Percentiles rank a stretch among this genome's conserved stretches.
Conservation (phyloP, 2,797 vertebrate genomes). For the Psittacula echo region DNA sequence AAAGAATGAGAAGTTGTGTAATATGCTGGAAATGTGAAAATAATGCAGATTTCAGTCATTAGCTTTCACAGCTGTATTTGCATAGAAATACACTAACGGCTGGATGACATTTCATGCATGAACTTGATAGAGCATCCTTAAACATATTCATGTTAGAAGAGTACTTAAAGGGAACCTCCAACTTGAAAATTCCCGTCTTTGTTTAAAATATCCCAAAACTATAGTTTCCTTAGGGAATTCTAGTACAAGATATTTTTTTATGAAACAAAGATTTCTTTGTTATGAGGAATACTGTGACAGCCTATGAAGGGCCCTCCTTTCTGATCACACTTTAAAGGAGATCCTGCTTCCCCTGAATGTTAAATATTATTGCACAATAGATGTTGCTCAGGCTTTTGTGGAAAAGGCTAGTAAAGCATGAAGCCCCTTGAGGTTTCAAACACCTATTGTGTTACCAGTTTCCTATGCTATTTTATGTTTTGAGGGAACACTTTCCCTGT, state of each 20-base stretch:
- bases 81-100: slow-evolving; percentile 58
- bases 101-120: slow-evolving; percentile 57
- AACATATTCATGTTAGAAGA: slow-evolving; percentile 46
- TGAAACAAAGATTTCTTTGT: slow-evolving; percentile 54
- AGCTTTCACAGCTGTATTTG: slow-evolving; percentile 66
- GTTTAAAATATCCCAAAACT: background rate
- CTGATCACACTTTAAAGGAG: slow-evolving; percentile 25
- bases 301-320: background rate
- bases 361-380: slow-evolving; percentile 38
- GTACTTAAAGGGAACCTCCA: slow-evolving; percentile 32
- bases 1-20: slow-evolving; percentile 48
- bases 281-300: slow-evolving; percentile 15
- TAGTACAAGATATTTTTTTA: slow-evolving; percentile 27
- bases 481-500: background rate
- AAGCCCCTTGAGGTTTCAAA: background rate
- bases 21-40: slow-evolving; percentile 60
- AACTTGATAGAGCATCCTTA: slow-evolving; percentile 48
- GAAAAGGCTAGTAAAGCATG: background rate
- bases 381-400: slow-evolving; percentile 1
- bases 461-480: background rate
- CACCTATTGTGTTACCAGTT: background rate
- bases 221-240: slow-evolving; percentile 10
- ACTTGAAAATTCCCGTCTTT: background rate
- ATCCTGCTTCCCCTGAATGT: slow-evolving; percentile 21
- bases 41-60: slow-evolving; percentile 69